Evolutionary conservation across 2,113 vertebrate species (phyloP).

Genomic region (Suricata suricatta): DNA sequence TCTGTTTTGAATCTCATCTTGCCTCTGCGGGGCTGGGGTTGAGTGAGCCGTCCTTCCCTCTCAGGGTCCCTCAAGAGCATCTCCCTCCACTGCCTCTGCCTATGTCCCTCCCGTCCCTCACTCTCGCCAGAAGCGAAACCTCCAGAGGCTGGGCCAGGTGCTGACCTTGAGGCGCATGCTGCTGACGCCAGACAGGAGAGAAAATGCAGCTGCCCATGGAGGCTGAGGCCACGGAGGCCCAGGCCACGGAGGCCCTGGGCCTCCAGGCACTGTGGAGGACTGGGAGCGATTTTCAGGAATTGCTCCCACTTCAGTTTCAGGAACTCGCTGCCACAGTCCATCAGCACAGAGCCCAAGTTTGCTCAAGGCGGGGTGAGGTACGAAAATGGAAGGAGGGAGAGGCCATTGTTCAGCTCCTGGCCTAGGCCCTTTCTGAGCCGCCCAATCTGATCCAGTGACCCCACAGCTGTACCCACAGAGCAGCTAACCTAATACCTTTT

Average conservation of each 20-base stretch:
- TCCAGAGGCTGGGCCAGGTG: no score
- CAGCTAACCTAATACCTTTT: background rate
- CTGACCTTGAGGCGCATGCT: background rate
- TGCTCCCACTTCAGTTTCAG: background rate
- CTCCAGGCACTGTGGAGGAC: rapidly evolving
- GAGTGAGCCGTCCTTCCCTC: background rate
- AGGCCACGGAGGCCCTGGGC: background rate
- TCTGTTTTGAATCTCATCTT: background rate
- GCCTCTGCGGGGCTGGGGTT: background rate
- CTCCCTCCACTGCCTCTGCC: background rate
- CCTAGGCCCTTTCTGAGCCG: background rate
- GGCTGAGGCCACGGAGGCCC: background rate
- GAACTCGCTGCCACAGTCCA: no score
- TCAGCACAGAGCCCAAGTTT: background rate
- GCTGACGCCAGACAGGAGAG: background rate
- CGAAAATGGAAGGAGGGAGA: background rate
- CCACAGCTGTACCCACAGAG: background rate
- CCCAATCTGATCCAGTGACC: no score
- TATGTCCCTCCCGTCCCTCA: background rate
- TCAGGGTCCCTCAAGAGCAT: background rate
- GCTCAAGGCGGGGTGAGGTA: background rate
- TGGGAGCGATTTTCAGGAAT: background rate
- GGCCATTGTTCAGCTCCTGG: background rate
- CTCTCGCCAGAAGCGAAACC: background rate
- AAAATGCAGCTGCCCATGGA: background rate